Evolutionary conservation across 2,113 vertebrate species (phyloP).

Genomic region (Rafetus swinhoei): DNA sequence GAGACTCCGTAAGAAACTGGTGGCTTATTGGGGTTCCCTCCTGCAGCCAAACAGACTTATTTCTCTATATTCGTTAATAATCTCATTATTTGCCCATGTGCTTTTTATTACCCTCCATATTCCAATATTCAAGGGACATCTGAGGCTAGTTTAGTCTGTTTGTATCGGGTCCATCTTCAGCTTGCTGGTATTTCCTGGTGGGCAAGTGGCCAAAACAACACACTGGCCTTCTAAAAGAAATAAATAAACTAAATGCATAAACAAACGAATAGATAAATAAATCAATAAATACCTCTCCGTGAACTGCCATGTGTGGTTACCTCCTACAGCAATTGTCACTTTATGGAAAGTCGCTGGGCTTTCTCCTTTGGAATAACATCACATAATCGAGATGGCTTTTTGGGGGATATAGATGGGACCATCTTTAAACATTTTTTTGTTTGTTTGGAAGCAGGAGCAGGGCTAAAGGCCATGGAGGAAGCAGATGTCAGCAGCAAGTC

Average conservation of each 20-base stretch:
- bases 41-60: conserved; percentile 31
- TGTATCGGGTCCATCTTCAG: conserved; percentile 48
- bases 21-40: background rate
- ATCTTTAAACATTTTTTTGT: background rate
- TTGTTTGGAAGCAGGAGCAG: background rate
- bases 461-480: background rate
- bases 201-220: conserved; percentile 16
- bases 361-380: background rate
- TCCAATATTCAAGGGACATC: conserved; percentile 48
- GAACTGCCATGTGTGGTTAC: background rate
- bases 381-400: accelerated
- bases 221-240: background rate
- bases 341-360: background rate
- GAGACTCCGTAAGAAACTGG: background rate
- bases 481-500: background rate
- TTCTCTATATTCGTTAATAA: conserved; percentile 51
- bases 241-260: background rate
- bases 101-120: conserved; percentile 59
- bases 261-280: no score
- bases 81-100: conserved; percentile 64
- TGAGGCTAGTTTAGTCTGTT: conserved; percentile 70
- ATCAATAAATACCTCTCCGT: background rate
- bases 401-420: background rate
- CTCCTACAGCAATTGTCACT: background rate
- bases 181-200: conserved; percentile 63